Base-by-base conservation (phyloP, 2,113 vertebrate genomes). In the Oenanthe melanoleuca region DNA sequence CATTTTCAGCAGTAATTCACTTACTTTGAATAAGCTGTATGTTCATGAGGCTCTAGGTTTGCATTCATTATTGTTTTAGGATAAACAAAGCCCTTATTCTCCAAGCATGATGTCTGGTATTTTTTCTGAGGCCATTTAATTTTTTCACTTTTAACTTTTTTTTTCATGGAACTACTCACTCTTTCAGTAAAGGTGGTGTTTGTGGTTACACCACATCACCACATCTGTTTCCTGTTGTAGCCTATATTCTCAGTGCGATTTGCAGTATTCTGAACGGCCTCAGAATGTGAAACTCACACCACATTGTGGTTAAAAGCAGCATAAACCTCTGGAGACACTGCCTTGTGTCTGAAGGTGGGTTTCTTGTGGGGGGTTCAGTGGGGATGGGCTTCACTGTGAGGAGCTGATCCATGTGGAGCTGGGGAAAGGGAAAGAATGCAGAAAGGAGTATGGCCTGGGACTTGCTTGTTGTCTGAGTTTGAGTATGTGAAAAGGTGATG, bases 161-260 rank as follows among this genome's bases (percentile, higher is more conserved):
- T 78, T 86, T 66, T 57, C 1, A 3, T 92, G 28, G 26, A 82
- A 44, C 81, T 85, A 31, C 71, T 96, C 2, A 0, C 18, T 74
- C 6, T 79, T 94, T 88, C 70, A 95, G 65, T 85, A 45, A 93
- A 96, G 85, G 96, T 93, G 61, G 75, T 92, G 89, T 93, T 97
- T 98, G 97, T 91, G 97, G 98, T 92, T 87, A 77, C 74, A 96
- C 94, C 95, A 98, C 98, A 98, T 98, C 74, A 96, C 94, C 95
- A 98, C 98, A 98, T 98, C 96, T 98, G 97, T 98, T 98, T 99
- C 97, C 88, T 97, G 97, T 98, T 98, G 97, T 81, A 97, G 97
- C 92, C 87, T 96, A 7, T 96, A 80, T 98, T 98, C 97, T 97
- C 97, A 96, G 93, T 98, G 98, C 92, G 98, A 98, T 98, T 97